phyloP scores from a whole-genome alignment of 1,140 invertebrate species.

The Bilobella aurantiaca region DNA sequence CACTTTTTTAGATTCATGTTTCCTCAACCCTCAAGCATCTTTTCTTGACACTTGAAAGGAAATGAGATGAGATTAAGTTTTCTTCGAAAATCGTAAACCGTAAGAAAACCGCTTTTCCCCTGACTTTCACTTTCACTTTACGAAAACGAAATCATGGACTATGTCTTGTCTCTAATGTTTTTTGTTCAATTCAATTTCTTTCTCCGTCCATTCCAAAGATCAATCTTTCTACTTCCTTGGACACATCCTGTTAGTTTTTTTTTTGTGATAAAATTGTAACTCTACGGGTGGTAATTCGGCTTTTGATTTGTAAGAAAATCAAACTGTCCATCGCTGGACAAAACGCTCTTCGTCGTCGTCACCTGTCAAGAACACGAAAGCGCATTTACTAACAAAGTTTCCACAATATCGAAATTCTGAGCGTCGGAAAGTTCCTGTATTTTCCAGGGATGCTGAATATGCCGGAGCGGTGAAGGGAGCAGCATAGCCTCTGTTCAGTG shows the following conservation, averaged over 20 bases:
- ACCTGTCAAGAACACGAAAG: not conserved
- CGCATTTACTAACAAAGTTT: too few species aligned
- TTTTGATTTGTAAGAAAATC: not conserved
- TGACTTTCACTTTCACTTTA: not conserved
- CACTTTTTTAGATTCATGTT: too few species aligned
- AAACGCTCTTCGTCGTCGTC: not conserved
- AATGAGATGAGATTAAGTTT: conserved; percentile 8
- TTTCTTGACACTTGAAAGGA: conserved; percentile 6
- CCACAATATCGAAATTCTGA: too few species aligned
- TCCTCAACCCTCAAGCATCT: not conserved
- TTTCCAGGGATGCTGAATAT: too few species aligned
- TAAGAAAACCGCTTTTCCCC: not conserved
- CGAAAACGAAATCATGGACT: not conserved
- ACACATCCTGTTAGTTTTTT: not conserved
- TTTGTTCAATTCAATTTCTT: not conserved
- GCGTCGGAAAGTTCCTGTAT: too few species aligned
- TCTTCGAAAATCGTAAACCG: not conserved
- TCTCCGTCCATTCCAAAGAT: not conserved
- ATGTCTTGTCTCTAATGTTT: not conserved
- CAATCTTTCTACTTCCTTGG: not conserved
- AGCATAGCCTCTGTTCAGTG: too few species aligned
- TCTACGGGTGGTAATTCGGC: not conserved
- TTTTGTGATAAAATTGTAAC: not conserved
- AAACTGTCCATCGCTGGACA: not conserved
- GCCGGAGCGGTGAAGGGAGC: too few species aligned